Percentiles rank a stretch among this genome's conserved stretches.
phyloP scores from a whole-genome alignment of 2,113 vertebrate species.

The Seriola rivoliana region DNA sequence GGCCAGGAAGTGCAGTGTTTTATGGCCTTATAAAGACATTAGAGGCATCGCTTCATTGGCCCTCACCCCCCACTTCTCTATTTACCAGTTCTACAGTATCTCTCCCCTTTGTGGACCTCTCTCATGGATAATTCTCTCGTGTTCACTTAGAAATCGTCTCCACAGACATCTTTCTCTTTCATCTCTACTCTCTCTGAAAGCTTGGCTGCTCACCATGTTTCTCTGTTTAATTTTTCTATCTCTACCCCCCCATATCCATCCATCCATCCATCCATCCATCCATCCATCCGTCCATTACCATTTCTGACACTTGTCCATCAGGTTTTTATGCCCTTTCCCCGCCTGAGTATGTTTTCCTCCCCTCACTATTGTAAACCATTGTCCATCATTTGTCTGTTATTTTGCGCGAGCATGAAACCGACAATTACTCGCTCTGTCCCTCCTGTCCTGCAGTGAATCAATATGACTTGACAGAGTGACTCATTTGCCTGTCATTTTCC shows the following conservation, averaged over 20 bases:
- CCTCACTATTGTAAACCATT: conserved; percentile 40
- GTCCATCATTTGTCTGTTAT: conserved; percentile 58
- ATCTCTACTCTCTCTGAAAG: conserved; percentile 4
- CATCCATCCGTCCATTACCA: conserved; percentile 41
- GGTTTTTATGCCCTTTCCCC: conserved; percentile 42
- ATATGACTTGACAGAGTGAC: conserved; percentile 75
- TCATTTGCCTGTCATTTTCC: conserved; percentile 75
- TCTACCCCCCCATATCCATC: conserved; percentile 21
- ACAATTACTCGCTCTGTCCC: conserved; percentile 74
- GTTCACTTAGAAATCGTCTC: conserved; percentile 40
- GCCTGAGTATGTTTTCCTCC: conserved; percentile 19
- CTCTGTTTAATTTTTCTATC: conserved; percentile 24
- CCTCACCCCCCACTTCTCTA: conserved; percentile 5
- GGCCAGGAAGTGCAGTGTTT: conserved; percentile 73
- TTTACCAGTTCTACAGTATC: conserved; percentile 36
- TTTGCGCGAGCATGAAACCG: conserved; percentile 67
- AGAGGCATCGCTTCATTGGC: conserved; percentile 46
- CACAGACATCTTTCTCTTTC: neutral
- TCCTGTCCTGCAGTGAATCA: conserved; percentile 60
- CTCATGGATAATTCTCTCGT: conserved; percentile 21
- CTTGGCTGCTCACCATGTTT: neutral
- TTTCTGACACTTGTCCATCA: conserved; percentile 65
- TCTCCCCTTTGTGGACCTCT: conserved; percentile 26
- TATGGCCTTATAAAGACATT: conserved; percentile 78
- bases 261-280: conserved; percentile 38